Conservation (phyloP, 2,888 invertebrate species). For the Meiosimyza decipiens region DNA sequence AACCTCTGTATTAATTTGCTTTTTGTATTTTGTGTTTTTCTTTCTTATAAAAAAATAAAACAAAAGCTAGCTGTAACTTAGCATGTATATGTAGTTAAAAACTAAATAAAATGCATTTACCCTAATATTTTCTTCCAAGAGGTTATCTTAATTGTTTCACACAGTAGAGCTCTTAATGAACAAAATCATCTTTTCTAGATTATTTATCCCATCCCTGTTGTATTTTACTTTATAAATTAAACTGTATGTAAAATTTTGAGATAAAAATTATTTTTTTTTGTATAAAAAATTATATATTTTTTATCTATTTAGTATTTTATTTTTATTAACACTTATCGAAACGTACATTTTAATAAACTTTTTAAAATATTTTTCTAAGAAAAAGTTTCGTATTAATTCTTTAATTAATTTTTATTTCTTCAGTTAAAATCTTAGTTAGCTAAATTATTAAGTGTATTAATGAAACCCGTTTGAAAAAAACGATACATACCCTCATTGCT, state of each 20-base stretch:
- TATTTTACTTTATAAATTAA: neutral
- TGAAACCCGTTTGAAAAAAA: no score
- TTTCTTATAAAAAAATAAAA: neutral
- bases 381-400: neutral
- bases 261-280: constrained; percentile 2
- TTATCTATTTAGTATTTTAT: constrained; percentile 23
- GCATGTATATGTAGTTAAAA: no score
- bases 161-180: neutral
- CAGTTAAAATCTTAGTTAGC: neutral
- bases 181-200: neutral
- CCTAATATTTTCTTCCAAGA: neutral
- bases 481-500: no score
- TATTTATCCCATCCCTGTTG: neutral
- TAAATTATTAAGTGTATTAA: no score
- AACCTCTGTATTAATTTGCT: neutral
- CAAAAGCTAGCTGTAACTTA: no score
- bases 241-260: constrained; percentile 1
- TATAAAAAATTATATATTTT: constrained; percentile 5
- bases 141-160: neutral
- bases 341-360: constrained; percentile 14
- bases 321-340: constrained; percentile 12
- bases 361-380: constrained; percentile 11
- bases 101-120: constrained; percentile 22
- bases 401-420: neutral
- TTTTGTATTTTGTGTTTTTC: neutral